phyloP scores from a whole-genome alignment of 2,113 vertebrate genomes.

The Sorex araneus region DNA sequence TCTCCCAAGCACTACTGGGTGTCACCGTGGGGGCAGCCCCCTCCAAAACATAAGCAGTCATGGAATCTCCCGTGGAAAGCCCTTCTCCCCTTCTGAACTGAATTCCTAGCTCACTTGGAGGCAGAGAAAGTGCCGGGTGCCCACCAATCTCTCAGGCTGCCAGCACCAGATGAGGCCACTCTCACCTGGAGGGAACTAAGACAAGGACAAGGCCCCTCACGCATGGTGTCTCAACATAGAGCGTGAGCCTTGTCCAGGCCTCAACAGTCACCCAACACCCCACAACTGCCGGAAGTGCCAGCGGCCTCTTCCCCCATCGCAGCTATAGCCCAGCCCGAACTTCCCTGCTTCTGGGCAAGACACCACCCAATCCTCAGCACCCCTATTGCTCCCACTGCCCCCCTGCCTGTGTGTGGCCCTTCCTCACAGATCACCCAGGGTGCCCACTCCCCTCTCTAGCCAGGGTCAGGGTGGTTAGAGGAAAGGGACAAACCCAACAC shows the following conservation, averaged over 20 bases:
- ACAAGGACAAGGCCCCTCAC: slow-evolving; percentile 32
- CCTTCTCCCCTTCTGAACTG: too few relatives aligned
- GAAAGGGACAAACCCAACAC: not conserved
- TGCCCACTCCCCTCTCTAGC: not conserved
- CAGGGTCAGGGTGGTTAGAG: not conserved
- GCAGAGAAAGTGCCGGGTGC: not conserved
- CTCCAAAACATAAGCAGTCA: too few relatives aligned
- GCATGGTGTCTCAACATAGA: slow-evolving; percentile 10
- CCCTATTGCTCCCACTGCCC: not conserved
- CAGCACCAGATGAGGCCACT: not conserved
- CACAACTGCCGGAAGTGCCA: not conserved
- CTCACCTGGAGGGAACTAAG: not conserved
- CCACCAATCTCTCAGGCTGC: not conserved
- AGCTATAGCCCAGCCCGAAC: not conserved
- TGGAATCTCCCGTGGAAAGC: too few relatives aligned
- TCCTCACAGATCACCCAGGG: not conserved
- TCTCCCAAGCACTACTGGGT: too few relatives aligned
- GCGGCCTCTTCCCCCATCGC: slow-evolving; percentile 5
- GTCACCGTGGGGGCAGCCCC: too few relatives aligned
- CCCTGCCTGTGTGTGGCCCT: not conserved
- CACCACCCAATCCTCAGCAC: slow-evolving; percentile 4
- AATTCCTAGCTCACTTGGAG: not conserved
- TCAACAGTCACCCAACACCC: not conserved
- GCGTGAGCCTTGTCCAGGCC: slow-evolving; percentile 48
- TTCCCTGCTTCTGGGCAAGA: not conserved